These are phyloP conservation scores for Arctopsyche grandis DNA, from an alignment of 1,140 invertebrate genomes.

Conservation along the genomic window DNA sequence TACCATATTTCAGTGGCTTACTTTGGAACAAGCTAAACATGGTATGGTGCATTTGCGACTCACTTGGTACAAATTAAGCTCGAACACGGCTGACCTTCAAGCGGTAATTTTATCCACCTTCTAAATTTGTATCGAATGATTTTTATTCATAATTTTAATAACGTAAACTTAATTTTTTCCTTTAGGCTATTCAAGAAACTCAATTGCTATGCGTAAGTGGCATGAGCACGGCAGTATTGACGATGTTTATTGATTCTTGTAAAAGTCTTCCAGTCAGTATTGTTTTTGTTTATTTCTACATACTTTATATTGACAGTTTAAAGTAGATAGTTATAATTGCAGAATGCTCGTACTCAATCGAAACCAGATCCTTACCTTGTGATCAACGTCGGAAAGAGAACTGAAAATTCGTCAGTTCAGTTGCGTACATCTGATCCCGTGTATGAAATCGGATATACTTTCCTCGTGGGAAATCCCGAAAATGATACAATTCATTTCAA, in stretches of 20 bases:
- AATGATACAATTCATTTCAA: slow-evolving; percentile 83
- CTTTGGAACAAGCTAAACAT: slow-evolving; percentile 92
- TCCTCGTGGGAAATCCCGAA: slow-evolving; percentile 90
- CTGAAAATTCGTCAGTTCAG: slow-evolving; percentile 74
- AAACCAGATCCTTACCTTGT: slow-evolving; percentile 83
- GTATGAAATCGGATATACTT: slow-evolving; percentile 86
- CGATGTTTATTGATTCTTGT: slow-evolving; percentile 89
- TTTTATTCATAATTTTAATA: slow-evolving; percentile 4
- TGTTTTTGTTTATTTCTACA: slow-evolving; percentile 32
- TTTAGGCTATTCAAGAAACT: slow-evolving; percentile 78
- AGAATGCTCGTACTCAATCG: slow-evolving; percentile 74
- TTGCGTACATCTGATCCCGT: slow-evolving; percentile 79
- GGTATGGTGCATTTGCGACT: slow-evolving; percentile 89
- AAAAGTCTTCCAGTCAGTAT: slow-evolving; percentile 86
- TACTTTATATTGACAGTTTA: not conserved
- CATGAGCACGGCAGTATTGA: slow-evolving; percentile 81
- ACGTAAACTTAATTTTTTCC: slow-evolving; percentile 54
- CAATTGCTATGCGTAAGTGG: slow-evolving; percentile 78
- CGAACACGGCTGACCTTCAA: slow-evolving; percentile 76
- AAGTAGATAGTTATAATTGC: slow-evolving; percentile 53
- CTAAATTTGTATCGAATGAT: slow-evolving; percentile 26
- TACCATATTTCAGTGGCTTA: slow-evolving; percentile 81
- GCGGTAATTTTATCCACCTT: slow-evolving; percentile 65
- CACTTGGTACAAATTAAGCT: slow-evolving; percentile 85
- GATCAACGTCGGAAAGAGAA: slow-evolving; percentile 76